Conservation (phyloP, 1,140 invertebrate genomes). For the Orchestia grillus region DNA sequence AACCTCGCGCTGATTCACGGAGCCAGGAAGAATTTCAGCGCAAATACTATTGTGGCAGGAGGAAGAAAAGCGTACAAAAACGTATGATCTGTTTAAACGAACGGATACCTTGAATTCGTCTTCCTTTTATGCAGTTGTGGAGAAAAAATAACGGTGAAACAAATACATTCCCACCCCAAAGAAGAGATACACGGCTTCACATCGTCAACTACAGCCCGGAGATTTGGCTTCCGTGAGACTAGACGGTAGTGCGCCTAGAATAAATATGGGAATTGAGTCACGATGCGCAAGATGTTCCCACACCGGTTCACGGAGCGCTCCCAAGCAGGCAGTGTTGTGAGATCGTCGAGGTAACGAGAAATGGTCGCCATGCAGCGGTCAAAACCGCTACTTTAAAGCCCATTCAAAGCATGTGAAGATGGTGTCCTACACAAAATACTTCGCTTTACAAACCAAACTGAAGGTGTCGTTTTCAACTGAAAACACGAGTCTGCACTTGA, state of each 20-base stretch:
- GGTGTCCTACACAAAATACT: no score
- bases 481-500: no score
- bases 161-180: not conserved
- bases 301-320: not conserved
- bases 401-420: no score
- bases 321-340: not conserved
- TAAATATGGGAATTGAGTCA: not conserved
- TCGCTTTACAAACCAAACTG: no score
- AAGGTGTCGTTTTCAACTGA: no score
- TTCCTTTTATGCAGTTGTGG: not conserved
- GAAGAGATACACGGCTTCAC: not conserved
- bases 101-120: not conserved
- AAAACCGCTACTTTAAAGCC: no score
- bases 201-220: not conserved
- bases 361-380: no score
- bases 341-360: no score
- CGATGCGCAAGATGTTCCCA: not conserved
- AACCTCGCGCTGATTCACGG: not conserved
- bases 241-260: not conserved
- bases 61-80: not conserved
- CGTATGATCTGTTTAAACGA: not conserved
- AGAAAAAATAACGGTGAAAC: not conserved
- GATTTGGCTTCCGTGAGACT: slow-evolving; percentile 6
- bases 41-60: not conserved
- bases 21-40: no score